Evolutionary conservation across 2,113 vertebrate genomes (phyloP), one percentile per base, ranked within the genome.

Genomic region (Capreolus pygargus): DNA sequence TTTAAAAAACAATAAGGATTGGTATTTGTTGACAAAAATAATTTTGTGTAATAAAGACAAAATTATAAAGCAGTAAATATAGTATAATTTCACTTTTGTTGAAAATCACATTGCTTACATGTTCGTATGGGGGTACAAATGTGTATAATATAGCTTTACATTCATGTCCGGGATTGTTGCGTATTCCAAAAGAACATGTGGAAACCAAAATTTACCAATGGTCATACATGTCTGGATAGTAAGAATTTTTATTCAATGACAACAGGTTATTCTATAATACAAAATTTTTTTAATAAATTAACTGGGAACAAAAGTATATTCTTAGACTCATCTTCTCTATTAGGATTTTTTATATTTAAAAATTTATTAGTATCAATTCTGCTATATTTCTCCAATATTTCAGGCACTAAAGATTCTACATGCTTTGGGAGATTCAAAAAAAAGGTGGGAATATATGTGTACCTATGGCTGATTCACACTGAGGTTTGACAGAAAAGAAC

Each of bases 341-440:
- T 74, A 58, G 28, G 3, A 91, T 79, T 93, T 83, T 92, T 96
- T 83, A 86, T 27, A 92, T 92, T 76, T 57, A 91, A 87, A 94
- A 60, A 91, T 89, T 58, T 45, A 85, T 30, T 9, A 61, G n/a
- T 54, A 91, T 82, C 30, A 96, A 43, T 25, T 96, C 76, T 94
- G n/a, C 4, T 45, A 28, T 58, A 54, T 33, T 74, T 70, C 16
- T 57, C 10, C 21, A 70, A 76, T 89, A 95, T 79, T 91, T 87
- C 52, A 50, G 45, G 28, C 3, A 55, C 21, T 89, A 57, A 64
- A 85, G 30, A 60, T 92, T 92, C 23, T 36, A 76, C 70, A 36
- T 28, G 19, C 54, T 52, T 64, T 74, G 19, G 67, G n/a, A 70
- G 19, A 19, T 70, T 70, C 19, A 36, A 36, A 11, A 70, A 70